Evolutionary conservation across 2,888 invertebrate genomes (phyloP).

Genomic region (Eilema caniola): DNA sequence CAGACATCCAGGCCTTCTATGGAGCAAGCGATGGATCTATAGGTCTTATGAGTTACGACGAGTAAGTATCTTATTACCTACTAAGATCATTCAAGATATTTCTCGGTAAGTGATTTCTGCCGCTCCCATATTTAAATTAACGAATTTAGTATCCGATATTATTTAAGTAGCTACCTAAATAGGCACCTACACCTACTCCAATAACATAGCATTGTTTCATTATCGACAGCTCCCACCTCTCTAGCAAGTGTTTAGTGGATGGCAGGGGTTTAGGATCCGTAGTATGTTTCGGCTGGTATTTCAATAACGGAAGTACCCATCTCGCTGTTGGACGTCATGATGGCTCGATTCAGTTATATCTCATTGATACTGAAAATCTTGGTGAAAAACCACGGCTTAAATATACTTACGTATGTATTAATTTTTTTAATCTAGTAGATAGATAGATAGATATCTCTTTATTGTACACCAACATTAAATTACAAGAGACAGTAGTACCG

Average conservation of each 20-base stretch:
- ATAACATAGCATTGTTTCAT: not conserved
- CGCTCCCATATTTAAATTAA: too few relatives aligned
- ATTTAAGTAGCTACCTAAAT: not conserved
- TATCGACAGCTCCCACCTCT: constrained; percentile 65
- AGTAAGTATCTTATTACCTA: constrained; percentile 66
- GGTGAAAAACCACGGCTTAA: constrained; percentile 75
- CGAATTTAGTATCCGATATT: too few relatives aligned
- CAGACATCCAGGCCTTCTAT: constrained; percentile 91
- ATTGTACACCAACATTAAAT: too few relatives aligned
- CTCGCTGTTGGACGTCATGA: constrained; percentile 81
- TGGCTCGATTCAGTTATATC: constrained; percentile 81
- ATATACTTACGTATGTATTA: constrained; percentile 74
- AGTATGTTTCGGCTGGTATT: constrained; percentile 79
- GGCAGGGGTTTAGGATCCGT: constrained; percentile 78
- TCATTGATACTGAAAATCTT: constrained; percentile 81
- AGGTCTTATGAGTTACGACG: constrained; percentile 89
- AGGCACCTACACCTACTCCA: not conserved
- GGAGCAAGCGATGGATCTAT: constrained; percentile 96
- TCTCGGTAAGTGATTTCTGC: too few relatives aligned
- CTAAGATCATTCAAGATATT: too few relatives aligned
- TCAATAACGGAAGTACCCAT: constrained; percentile 64
- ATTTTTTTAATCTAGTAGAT: too few relatives aligned
- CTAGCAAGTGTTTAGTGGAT: constrained; percentile 76
- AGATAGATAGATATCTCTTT: too few relatives aligned
- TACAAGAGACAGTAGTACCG: too few relatives aligned